phyloP scores from a whole-genome alignment of 1,140 invertebrate species.

The Aphelinus atriplicis region DNA sequence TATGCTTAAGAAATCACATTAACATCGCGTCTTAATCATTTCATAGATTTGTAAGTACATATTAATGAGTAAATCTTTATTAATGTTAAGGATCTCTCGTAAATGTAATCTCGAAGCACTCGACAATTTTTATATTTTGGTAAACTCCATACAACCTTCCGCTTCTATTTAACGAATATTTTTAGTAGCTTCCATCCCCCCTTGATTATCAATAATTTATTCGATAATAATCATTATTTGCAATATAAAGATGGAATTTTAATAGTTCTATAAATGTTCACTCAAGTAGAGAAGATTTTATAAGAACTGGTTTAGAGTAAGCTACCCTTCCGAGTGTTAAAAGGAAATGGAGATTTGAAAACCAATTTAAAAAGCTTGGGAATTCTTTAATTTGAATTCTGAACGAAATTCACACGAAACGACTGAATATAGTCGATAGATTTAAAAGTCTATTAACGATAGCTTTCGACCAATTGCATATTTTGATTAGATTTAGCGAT shows the following conservation, averaged over 20 bases:
- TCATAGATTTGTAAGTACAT: constrained; percentile 3
- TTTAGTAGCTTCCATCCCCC: too few relatives aligned
- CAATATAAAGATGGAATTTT: too few relatives aligned
- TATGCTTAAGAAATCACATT: neutral
- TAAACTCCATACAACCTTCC: constrained; percentile 1
- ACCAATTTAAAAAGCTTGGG: too few relatives aligned
- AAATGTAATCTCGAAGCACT: neutral
- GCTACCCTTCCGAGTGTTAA: too few relatives aligned
- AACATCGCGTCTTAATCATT: constrained; percentile 4
- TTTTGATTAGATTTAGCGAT: constrained; percentile 34
- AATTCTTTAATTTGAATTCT: too few relatives aligned
- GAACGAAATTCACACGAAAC: neutral
- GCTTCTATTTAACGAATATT: neutral
- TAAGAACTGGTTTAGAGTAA: too few relatives aligned
- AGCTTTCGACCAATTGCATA: constrained; percentile 60
- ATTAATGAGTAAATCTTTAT: neutral
- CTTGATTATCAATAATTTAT: too few relatives aligned
- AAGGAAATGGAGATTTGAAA: too few relatives aligned
- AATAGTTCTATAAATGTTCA: too few relatives aligned
- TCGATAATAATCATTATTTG: too few relatives aligned
- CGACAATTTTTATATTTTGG: constrained; percentile 20
- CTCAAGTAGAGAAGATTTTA: too few relatives aligned
- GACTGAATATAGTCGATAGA: constrained; percentile 41
- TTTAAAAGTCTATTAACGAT: constrained; percentile 51
- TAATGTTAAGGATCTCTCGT: constrained; percentile 2